These are phyloP conservation scores for Neoascia interrupta DNA, from an alignment of 2,888 invertebrate genomes.

Conservation along the genomic window DNA sequence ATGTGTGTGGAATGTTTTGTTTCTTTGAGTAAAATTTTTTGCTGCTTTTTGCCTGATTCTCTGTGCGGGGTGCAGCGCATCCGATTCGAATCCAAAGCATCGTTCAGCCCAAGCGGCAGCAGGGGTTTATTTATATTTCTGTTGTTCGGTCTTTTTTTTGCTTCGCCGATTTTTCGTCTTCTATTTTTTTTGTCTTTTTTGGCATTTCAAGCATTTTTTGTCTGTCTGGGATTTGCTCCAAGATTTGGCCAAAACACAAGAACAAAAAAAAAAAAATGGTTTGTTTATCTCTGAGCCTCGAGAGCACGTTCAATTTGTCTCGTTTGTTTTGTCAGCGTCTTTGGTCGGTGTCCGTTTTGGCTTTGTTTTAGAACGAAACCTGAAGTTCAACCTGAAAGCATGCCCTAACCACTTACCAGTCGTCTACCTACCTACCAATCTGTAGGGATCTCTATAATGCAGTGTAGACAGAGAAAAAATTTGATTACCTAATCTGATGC, in stretches of 20 bases:
- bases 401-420: too few relatives aligned
- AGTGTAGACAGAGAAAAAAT: too few relatives aligned
- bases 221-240: slow-evolving; percentile 31
- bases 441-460: too few relatives aligned
- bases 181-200: slow-evolving; percentile 2
- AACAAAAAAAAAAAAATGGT: slow-evolving; percentile 36
- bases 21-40: slow-evolving; percentile 5
- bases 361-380: neutral
- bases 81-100: slow-evolving; percentile 9
- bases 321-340: neutral
- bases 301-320: too few relatives aligned
- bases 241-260: slow-evolving; percentile 20
- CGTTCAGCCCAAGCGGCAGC: neutral
- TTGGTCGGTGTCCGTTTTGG: neutral
- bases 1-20: slow-evolving; percentile 1
- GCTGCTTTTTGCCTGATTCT: neutral
- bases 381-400: neutral
- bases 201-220: slow-evolving; percentile 14
- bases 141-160: neutral
- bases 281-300: slow-evolving; percentile 33
- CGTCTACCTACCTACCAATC: too few relatives aligned
- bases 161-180: neutral
- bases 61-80: slow-evolving; percentile 21
- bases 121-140: slow-evolving; percentile 24
- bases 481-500: too few relatives aligned